A percentile compares a stretch with the other conserved stretches of the same genome.
Conservation (phyloP, 2,113 vertebrate genomes). For the Heterocephalus glaber region DNA sequence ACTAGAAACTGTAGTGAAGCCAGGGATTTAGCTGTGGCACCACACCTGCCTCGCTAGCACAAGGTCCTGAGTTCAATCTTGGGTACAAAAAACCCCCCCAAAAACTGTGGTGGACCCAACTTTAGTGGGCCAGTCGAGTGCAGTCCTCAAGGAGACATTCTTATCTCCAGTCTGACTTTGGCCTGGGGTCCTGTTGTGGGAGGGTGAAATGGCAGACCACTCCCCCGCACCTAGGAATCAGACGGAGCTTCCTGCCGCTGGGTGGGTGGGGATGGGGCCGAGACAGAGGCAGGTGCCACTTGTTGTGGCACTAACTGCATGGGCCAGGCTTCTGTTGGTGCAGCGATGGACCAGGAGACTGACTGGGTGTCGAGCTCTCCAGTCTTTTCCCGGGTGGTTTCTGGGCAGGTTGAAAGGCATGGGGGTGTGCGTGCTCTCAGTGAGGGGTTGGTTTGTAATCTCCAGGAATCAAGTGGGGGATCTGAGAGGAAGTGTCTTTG, state of each 20-base stretch:
- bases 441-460: not conserved
- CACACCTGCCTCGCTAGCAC: no score
- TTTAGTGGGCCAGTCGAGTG: no score
- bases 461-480: not conserved
- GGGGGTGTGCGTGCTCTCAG: not conserved
- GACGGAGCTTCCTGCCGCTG: not conserved
- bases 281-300: not conserved
- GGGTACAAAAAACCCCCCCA: no score
- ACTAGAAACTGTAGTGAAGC: no score
- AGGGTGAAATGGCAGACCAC: not conserved
- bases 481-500: fast-evolving
- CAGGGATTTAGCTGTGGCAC: no score
- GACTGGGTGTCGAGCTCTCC: not conserved
- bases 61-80: no score
- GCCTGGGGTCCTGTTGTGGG: not conserved
- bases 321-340: not conserved
- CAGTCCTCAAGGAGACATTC: not conserved
- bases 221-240: not conserved
- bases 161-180: not conserved
- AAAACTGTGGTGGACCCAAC: no score
- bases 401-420: not conserved
- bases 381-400: not conserved
- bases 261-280: not conserved
- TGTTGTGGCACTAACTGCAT: not conserved
- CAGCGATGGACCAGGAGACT: not conserved